Base-by-base conservation (phyloP, 2,888 invertebrate genomes). In the Melieria crassipennis region DNA sequence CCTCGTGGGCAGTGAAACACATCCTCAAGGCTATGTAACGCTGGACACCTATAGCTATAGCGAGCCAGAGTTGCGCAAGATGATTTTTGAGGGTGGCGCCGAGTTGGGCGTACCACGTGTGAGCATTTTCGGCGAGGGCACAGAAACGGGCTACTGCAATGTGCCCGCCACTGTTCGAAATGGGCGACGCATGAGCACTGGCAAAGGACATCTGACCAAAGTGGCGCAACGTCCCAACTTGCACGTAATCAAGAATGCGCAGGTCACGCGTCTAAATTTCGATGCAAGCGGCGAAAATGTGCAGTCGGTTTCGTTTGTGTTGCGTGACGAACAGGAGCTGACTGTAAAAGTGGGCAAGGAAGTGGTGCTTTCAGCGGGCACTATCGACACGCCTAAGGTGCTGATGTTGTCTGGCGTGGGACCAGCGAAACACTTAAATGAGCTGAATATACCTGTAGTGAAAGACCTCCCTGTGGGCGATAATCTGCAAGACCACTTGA, bases 401-500 rank as follows among this genome's bases (percentile, higher is more conserved):
- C 75, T 87, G 9, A 77, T 86, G 77, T 80, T 85, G 4, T 86
- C 86, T 0, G 87, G 87, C 3, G 77, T 87, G 4, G 87, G 87
- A 1, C 82, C 82, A 0, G 70, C 73, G 3, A 13, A 78, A 1
- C 80, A 83, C 7, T 74, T 86, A 7, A 50, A 76, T 62, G 46
- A 79, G 0, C 47, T 83, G 4, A 52, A 77, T 0, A 76, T 87
- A 7, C 74, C 79, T 0, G 66, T 85, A 5, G 45, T 81, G 0
- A 69, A 75, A 2, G 73, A 83, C 10, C 60, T 86, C 7, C 78
- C 78, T 0, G 92, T 94, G 0, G 94, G 94, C 0, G 88, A 91
- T 76, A 93, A 95, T 81, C 87, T 95, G 1, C 94, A 94, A 84
- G 95, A 95, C 81, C 95, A 95, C 83, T 90, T 92, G 42, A 90